Evolutionary conservation across 2,797 vertebrate genomes (phyloP), one percentile per base, ranked within the genome.

Genomic region (Phalanger gymnotis): DNA sequence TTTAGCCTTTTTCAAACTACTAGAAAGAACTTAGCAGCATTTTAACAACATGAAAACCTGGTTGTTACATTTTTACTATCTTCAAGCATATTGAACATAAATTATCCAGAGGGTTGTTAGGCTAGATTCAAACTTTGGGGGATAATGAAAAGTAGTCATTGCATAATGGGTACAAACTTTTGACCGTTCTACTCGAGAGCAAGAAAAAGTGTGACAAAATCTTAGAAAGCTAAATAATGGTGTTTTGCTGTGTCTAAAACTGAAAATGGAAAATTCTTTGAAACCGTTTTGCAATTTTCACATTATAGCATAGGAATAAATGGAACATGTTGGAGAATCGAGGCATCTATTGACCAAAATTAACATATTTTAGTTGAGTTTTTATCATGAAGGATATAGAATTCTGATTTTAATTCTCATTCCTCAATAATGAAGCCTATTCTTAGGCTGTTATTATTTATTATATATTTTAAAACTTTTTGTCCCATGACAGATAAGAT

Each of bases 351-450:
- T 47, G 5, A 54, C 28, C 92, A 94, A 91, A 54, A 90, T 95
- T 96, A 95, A 96, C 90, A 53, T 22, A n/a, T 92, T 95, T 97
- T 91, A 95, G 91, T 93, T 96, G 95, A 92, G 73, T 87, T 93
- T 27, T 90, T 58, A 93, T 93, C 47, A 92, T 57, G 73, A 81
- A 56, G 53, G 92, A 91, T 96, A 40, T 91, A 81, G 6, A 96
- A 94, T 94, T 97, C 53, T 95, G 89, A 95, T 97, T 94, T n/a
- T 47, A 91, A 91, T 90, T 94, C 95, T 3, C 53, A 96, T 66
- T 92, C 95, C 94, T 92, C 92, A 96, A 61, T 96, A 96, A 95
- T 51, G 96, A 73, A 94, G 52, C 31, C 3, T 90, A 13, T 34
- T 95, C 16, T 56, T 95, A 47, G 11, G 19, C 87, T 92, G 34